Percentiles rank a stretch among this genome's conserved stretches.
Evolutionary conservation across 2,797 vertebrate genomes (phyloP).

Genomic region (Oreonectes daqikongensis): DNA sequence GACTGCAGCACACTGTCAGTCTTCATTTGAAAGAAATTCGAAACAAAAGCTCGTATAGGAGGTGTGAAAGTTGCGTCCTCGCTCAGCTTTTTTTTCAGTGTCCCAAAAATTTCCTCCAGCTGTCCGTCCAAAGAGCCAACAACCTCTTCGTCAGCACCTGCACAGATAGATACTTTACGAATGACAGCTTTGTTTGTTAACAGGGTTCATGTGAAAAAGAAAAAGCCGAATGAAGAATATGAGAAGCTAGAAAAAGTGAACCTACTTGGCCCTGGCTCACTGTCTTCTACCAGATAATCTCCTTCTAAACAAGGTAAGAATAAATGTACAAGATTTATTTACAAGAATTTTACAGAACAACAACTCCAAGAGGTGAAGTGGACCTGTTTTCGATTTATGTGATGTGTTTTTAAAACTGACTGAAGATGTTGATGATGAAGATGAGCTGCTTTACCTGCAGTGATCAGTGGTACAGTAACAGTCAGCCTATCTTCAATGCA

Average conservation of each 20-base stretch:
- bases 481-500: slow-evolving; percentile 33
- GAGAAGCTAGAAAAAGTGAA: background rate
- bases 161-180: background rate
- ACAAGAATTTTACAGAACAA: background rate
- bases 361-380: no score
- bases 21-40: slow-evolving; percentile 35
- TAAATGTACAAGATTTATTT: no score
- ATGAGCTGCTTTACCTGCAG: slow-evolving; percentile 19
- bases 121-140: slow-evolving; percentile 37
- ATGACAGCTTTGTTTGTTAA: background rate
- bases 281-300: background rate
- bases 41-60: slow-evolving; percentile 34
- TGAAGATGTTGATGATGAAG: background rate
- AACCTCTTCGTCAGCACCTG: slow-evolving; percentile 15
- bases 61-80: slow-evolving; percentile 28
- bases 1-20: slow-evolving; percentile 33
- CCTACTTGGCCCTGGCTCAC: slow-evolving; percentile 27
- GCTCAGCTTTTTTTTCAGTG: slow-evolving; percentile 18
- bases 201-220: background rate
- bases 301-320: slow-evolving; percentile 13
- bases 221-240: background rate
- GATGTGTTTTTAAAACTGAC: background rate
- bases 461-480: slow-evolving; percentile 29
- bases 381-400: background rate
- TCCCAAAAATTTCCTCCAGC: slow-evolving; percentile 38